Evolutionary conservation across 2,888 invertebrate genomes (phyloP).

Genomic region (Allygus modestus): DNA sequence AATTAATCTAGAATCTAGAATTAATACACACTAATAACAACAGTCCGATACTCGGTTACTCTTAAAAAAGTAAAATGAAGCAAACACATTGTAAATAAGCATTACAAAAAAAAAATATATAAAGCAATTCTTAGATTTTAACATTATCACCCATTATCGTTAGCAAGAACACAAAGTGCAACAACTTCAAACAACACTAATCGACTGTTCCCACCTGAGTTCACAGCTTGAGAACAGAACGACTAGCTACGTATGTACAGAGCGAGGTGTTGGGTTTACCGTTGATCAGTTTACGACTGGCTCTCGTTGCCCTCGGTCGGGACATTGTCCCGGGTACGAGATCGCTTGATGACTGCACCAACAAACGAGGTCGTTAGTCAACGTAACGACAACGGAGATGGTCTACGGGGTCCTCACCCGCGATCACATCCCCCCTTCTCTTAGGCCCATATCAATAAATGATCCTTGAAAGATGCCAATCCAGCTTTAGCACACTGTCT

Average conservation of each 20-base stretch:
- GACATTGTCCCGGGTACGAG: constrained; percentile 86
- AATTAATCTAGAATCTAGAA: too few species aligned
- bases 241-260: constrained; percentile 42
- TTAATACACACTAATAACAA: not conserved
- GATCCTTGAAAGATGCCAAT: constrained; percentile 34
- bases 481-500: constrained; percentile 8
- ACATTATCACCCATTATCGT: too few species aligned
- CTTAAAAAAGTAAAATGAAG: constrained; percentile 4
- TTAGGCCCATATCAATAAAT: constrained; percentile 27
- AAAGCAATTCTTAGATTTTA: constrained; percentile 67
- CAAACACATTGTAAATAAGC: constrained; percentile 46
- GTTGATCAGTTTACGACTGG: constrained; percentile 68
- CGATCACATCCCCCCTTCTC: constrained; percentile 29
- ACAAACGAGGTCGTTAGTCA: constrained; percentile 57
- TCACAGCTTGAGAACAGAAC: constrained; percentile 17
- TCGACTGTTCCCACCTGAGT: constrained; percentile 42
- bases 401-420: constrained; percentile 56
- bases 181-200: constrained; percentile 9
- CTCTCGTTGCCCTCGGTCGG: constrained; percentile 70
- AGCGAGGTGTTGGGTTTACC: constrained; percentile 42
- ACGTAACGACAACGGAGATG: constrained; percentile 54
- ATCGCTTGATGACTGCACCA: constrained; percentile 82
- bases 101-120: constrained; percentile 71
- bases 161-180: not conserved
- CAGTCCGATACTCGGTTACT: not conserved